These are phyloP conservation scores for Dicycla oo DNA, from an alignment of 2,888 invertebrate species.

Conservation along the genomic window DNA sequence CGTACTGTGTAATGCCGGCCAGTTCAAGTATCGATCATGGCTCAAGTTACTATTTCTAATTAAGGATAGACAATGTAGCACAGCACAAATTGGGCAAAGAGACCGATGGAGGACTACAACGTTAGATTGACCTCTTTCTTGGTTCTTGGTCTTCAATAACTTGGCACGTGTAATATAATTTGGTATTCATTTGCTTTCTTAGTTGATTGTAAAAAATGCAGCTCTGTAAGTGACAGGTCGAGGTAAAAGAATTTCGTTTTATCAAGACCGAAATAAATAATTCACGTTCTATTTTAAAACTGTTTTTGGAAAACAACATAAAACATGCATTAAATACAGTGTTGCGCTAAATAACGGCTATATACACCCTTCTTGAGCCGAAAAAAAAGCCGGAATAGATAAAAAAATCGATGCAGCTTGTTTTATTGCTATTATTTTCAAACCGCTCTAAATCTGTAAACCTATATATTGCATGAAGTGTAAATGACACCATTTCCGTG, in stretches of 20 bases:
- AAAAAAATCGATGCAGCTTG: neutral
- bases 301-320: neutral
- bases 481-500: slow-evolving; percentile 59
- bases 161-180: neutral
- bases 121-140: slow-evolving; percentile 61
- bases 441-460: slow-evolving; percentile 31
- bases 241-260: neutral
- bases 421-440: neutral
- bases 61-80: slow-evolving; percentile 68
- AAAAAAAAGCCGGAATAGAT: neutral
- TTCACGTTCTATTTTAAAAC: neutral
- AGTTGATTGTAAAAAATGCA: neutral
- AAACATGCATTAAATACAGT: neutral
- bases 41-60: slow-evolving; percentile 80
- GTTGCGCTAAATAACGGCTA: neutral
- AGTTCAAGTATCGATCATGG: slow-evolving; percentile 70
- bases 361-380: neutral
- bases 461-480: slow-evolving; percentile 49
- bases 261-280: neutral
- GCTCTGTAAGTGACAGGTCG: neutral
- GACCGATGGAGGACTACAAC: slow-evolving; percentile 64
- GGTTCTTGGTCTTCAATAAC: slow-evolving; percentile 45
- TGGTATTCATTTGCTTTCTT: neutral
- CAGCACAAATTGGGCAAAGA: slow-evolving; percentile 75
- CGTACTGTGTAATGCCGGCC: slow-evolving; percentile 63